Percentiles rank a stretch among this genome's conserved stretches.
Conservation (phyloP, 1,140 invertebrate genomes). For the Asbolus verrucosus region DNA sequence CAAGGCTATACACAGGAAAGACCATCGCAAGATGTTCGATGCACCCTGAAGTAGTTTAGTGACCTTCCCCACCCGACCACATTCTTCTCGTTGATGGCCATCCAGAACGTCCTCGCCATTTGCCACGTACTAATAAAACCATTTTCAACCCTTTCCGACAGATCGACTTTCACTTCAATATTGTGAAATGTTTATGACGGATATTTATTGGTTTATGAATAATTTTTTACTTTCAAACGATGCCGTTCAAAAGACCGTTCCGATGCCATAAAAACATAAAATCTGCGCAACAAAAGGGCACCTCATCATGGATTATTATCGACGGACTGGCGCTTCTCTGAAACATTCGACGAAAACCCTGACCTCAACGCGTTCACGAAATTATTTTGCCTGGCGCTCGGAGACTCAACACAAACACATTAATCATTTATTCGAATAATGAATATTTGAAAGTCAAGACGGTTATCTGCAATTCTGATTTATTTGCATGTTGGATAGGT, state of each 20-base stretch:
- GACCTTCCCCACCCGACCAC: constrained; percentile 28
- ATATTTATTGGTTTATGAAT: constrained; percentile 1
- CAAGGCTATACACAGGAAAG: constrained; percentile 33
- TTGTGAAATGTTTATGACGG: too few relatives aligned
- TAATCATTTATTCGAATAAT: constrained; percentile 2
- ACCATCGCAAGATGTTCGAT: constrained; percentile 31
- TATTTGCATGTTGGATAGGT: neutral
- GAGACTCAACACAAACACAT: constrained; percentile 28
- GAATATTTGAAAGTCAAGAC: neutral
- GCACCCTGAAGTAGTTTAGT: constrained; percentile 45
- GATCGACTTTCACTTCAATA: neutral
- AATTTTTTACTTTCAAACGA: constrained; percentile 24
- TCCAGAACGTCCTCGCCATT: constrained; percentile 2
- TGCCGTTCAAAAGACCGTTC: too few relatives aligned
- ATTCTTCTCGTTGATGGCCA: constrained; percentile 32
- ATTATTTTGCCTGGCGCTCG: too few relatives aligned
- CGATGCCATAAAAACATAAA: constrained; percentile 7
- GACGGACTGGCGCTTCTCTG: neutral
- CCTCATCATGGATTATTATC: neutral
- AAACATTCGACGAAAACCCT: neutral
- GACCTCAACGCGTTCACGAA: neutral
- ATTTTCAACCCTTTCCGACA: constrained; percentile 14
- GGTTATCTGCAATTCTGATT: constrained; percentile 1
- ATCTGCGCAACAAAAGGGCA: neutral
- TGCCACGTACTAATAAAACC: constrained; percentile 12